Conservation (phyloP, 2,113 vertebrate genomes). For the Perca schrenkii region DNA sequence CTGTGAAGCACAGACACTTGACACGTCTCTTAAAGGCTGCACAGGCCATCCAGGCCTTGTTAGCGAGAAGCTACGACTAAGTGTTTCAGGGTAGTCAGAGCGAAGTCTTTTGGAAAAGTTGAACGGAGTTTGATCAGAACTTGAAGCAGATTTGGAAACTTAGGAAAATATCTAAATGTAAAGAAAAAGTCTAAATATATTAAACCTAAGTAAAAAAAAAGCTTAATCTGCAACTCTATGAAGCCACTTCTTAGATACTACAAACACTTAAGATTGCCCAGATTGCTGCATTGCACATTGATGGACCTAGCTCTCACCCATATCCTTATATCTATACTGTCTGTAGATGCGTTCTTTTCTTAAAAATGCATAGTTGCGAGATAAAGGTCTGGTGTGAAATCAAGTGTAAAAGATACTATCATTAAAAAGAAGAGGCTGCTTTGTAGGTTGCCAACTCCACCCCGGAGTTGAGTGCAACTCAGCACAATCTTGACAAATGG, state of each 20-base stretch:
- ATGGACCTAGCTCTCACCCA: not conserved
- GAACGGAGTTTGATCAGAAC: constrained; percentile 3
- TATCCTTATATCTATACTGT: constrained; percentile 24
- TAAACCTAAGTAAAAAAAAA: not conserved
- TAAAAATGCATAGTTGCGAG: constrained; percentile 58
- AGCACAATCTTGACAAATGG: constrained; percentile 74
- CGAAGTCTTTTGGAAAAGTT: constrained; percentile 4
- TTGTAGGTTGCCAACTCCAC: constrained; percentile 47
- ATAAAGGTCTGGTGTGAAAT: constrained; percentile 56
- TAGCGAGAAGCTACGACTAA: constrained; percentile 23
- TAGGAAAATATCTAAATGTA: not conserved
- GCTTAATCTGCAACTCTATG: constrained; percentile 5
- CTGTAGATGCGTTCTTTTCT: constrained; percentile 40
- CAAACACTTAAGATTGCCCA: constrained; percentile 6
- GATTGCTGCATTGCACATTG: constrained; percentile 32
- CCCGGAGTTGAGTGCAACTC: constrained; percentile 61
- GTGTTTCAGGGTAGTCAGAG: constrained; percentile 29
- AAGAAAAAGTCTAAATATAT: not conserved
- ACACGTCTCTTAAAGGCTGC: constrained; percentile 50
- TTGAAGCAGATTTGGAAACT: constrained; percentile 10
- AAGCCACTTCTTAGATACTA: not conserved
- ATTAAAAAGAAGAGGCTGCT: constrained; percentile 55
- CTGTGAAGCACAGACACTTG: constrained; percentile 53
- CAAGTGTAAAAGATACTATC: constrained; percentile 62
- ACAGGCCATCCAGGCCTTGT: constrained; percentile 22